Base-by-base conservation (phyloP, 2,113 vertebrate species). In the Cyprinodon tularosa region DNA sequence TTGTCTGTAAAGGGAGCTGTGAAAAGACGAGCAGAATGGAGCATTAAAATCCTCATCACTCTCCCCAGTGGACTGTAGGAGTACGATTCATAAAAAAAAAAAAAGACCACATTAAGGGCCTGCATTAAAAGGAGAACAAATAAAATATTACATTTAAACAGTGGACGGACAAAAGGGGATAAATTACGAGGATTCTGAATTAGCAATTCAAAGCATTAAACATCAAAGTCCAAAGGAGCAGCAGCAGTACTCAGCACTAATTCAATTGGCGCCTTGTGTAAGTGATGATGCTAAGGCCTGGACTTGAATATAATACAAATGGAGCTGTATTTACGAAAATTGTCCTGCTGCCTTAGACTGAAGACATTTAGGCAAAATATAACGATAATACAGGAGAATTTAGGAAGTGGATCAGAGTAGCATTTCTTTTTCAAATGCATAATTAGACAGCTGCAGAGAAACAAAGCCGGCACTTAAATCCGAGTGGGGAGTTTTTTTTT, bases 1-100 rank as follows among this genome's bases (percentile, higher is more conserved):
- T 97, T 97, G 95, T 99, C 97, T 88, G 98, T 99, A 90, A 98
- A 89, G 74, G 98, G 98, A n/a, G 98, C 97, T 99, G 94, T 77
- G 94, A 94, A 91, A 90, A 86, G 91, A 84, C 85, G 91, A 91
- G 81, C 59, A 83, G 22, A 80, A 74, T 76, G 69, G 40, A 81
- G 71, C 76, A 76, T 85, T 80, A 68, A 85, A 81, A 60, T 73
- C 64, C 38, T 73, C 73, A 81, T 85, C 48, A 75, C 45, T 73
- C 77, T 85, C 47, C 74, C 57, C 20, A 4, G 13, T 53, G 76
- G 81, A 81, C 69, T 68, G 77, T 63, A 73, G 80, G 79, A 71
- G 82, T 70, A 82, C 83, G 83, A 86, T 84, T 82, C 76, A 90
- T 86, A 61, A 29, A 29, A 29, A 29, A 29, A 29, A 29, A 29